Evolutionary conservation across 2,797 vertebrate species (phyloP).

Genomic region (Sylvia borin): DNA sequence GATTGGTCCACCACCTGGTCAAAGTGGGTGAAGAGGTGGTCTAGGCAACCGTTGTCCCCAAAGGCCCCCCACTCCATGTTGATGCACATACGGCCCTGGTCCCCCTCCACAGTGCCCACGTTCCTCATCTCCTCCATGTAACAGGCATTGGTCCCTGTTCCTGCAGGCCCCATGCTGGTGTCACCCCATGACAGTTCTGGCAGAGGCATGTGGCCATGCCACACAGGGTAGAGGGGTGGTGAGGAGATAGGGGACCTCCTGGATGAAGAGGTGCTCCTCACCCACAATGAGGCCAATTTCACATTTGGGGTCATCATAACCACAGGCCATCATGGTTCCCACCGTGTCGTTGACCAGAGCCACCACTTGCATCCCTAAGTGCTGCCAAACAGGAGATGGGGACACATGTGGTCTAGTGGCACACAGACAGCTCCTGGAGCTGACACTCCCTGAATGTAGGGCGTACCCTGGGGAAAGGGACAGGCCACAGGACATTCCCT

Average conservation of each 20-base stretch:
- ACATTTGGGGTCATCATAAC: slow-evolving; percentile 75
- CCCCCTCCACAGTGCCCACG: slow-evolving; percentile 50
- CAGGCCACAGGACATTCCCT: not conserved
- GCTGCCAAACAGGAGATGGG: slow-evolving; percentile 65
- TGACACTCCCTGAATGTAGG: not conserved
- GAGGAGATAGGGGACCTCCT: not conserved
- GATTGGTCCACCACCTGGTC: slow-evolving; percentile 67
- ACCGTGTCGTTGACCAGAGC: slow-evolving; percentile 82
- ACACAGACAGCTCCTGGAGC: not conserved
- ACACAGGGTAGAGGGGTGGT: not conserved
- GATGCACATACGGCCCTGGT: slow-evolving; percentile 78
- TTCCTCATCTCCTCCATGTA: slow-evolving; percentile 82
- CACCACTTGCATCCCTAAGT: slow-evolving; percentile 73
- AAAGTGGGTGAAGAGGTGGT: slow-evolving; percentile 59
- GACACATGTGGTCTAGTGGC: rapidly evolving
- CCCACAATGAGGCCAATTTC: slow-evolving; percentile 81
- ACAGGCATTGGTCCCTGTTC: slow-evolving; percentile 80
- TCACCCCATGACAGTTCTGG: not conserved
- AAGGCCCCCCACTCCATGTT: slow-evolving; percentile 85
- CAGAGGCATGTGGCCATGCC: not conserved
- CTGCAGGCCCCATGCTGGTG: not conserved
- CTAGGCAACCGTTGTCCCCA: slow-evolving; percentile 75
- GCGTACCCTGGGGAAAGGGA: not conserved
- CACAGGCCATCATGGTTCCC: slow-evolving; percentile 84
- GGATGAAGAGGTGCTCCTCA: slow-evolving; percentile 41